Percentiles rank a stretch among this genome's conserved stretches.
Evolutionary conservation across 2,797 vertebrate species (phyloP).

Genomic region (Micrastur ruficollis): DNA sequence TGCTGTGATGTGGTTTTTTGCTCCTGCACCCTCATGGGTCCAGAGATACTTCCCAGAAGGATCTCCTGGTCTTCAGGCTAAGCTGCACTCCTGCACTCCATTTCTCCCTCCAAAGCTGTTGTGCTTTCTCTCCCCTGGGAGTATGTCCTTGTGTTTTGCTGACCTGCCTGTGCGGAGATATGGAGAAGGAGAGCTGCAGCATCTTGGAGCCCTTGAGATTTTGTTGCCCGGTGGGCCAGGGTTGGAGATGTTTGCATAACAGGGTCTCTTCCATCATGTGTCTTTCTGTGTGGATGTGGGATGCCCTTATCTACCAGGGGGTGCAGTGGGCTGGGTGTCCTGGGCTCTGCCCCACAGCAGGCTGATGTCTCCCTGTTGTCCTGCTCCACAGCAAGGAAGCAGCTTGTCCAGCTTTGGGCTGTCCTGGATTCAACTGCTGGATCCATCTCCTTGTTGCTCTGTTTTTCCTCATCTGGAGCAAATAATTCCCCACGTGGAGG

Average conservation of each 20-base stretch:
- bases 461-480: background rate
- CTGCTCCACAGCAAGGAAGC: background rate
- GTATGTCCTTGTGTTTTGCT: background rate
- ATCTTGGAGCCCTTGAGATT: background rate
- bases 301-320: background rate
- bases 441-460: background rate
- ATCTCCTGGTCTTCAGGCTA: background rate
- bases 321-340: background rate
- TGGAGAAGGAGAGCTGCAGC: background rate
- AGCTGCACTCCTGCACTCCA: background rate
- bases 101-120: background rate
- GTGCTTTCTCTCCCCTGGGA: background rate
- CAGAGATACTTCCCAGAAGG: background rate
- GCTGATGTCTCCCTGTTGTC: background rate
- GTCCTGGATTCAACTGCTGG: background rate
- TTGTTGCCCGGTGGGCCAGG: background rate
- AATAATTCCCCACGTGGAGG: background rate
- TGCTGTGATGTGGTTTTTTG: background rate
- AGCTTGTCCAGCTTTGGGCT: background rate
- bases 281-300: background rate
- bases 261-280: background rate
- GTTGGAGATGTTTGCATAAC: background rate
- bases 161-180: background rate
- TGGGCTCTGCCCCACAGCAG: background rate
- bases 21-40: background rate